Evolutionary conservation across 2,888 invertebrate genomes (phyloP).

Genomic region (Lithodes maja): DNA sequence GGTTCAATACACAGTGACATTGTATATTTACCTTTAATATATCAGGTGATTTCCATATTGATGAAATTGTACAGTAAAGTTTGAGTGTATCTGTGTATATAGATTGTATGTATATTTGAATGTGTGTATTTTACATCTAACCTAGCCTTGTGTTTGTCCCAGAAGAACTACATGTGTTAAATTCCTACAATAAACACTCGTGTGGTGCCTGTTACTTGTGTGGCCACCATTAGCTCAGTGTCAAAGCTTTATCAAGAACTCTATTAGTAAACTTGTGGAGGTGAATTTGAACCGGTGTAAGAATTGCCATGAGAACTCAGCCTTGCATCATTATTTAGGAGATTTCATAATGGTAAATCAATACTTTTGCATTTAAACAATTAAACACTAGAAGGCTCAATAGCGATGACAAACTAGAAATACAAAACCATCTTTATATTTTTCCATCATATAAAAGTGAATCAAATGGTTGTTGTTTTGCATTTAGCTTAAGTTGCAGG

Average conservation of each 20-base stretch:
- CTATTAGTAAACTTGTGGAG: conserved; percentile 36
- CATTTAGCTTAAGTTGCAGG: background rate
- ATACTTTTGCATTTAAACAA: too few species aligned
- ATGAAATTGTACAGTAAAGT: background rate
- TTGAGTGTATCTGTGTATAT: background rate
- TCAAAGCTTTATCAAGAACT: conserved; percentile 55
- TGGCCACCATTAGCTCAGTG: conserved; percentile 48
- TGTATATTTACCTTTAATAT: background rate
- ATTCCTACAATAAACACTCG: conserved; percentile 1
- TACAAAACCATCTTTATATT: too few species aligned
- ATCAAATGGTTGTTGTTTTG: background rate
- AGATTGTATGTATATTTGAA: background rate
- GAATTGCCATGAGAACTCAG: background rate
- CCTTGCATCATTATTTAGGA: background rate
- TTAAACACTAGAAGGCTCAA: too few species aligned
- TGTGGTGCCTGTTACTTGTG: conserved; percentile 44
- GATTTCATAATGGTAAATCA: background rate
- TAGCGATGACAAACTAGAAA: too few species aligned
- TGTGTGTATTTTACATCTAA: background rate
- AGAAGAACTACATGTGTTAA: conserved; percentile 3
- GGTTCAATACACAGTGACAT: too few species aligned
- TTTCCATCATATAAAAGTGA: too few species aligned
- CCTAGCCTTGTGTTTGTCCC: background rate
- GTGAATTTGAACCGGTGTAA: conserved; percentile 12
- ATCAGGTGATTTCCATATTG: background rate